Base-by-base conservation (phyloP, 2,797 vertebrate genomes). In the Euphonia xanthogaster region DNA sequence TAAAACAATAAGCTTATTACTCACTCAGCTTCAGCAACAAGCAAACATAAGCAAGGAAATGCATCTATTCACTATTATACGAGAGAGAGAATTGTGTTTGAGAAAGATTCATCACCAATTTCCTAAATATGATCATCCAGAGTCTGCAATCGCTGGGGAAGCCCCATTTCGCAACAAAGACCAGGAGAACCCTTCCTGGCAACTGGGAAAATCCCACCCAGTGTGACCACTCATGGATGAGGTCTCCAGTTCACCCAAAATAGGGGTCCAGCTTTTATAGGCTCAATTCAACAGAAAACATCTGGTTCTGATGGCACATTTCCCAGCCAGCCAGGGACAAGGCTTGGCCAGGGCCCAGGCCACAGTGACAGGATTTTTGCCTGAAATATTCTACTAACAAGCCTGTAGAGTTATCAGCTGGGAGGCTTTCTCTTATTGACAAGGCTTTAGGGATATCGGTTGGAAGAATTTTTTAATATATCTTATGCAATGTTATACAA, bases 111-210 rank as follows among this genome's bases (percentile, higher is more conserved):
- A 30, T 33, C 21, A 42, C 4, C 3, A 51, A 27, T 48, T 60
- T 10, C 33, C 18, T 50, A 22, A 22, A 51, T 17, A 60, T 15
- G 20, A 23, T 18, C 24, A 40, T 23, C 23, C 57, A 61, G 30
- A 27, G 30, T 40, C 57, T 40, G 23, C 18, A 62, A 1, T 28
- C 3, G 2, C 24, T 42, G 30, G 9, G 31, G 9, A 37, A 11
- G 15, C 9, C 73, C 22, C 1, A 1, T 74, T 74, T 60, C 1
- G 0, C 44, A 60, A 22, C 22, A 31, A 74, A 13, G 44, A 60
- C 17, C 15, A 18, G 19, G 37, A 28, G 31, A 62, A 76, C 7
- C 7, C 31, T 62, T 62, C 20, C 31, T 14, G 12, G 37, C 20
- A 62, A 76, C 6, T 42, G 37, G 9, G 24, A 42, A 28, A 51